phyloP scores from a whole-genome alignment of 2,888 invertebrate genomes.

The Synanthedon andrenaeformis region DNA sequence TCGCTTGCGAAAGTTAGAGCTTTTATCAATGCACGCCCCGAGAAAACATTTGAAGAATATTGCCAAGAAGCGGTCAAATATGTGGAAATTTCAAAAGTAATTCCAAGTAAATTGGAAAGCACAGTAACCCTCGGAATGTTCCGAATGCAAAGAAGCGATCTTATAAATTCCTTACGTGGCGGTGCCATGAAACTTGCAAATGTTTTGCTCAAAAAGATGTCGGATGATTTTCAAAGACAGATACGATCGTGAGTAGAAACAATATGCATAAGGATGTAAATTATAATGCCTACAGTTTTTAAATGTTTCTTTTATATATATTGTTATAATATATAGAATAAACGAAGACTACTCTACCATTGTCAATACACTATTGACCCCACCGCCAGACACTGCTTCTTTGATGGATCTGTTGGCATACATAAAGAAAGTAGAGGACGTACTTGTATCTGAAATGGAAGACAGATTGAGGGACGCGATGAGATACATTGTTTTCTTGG shows the following conservation, averaged over 20 bases:
- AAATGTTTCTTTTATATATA: too few species aligned
- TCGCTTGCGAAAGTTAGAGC: constrained; percentile 72
- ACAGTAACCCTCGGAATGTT: constrained; percentile 86
- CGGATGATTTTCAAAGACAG: constrained; percentile 81
- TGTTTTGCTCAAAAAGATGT: constrained; percentile 79
- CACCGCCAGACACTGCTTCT: constrained; percentile 86
- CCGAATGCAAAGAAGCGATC: constrained; percentile 83
- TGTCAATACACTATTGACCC: constrained; percentile 80
- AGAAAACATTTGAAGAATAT: constrained; percentile 74
- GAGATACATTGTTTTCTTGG: constrained; percentile 83
- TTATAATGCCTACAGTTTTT: too few species aligned
- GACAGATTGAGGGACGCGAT: constrained; percentile 76
- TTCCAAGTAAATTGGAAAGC: constrained; percentile 72
- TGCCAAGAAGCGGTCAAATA: constrained; percentile 72
- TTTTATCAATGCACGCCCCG: constrained; percentile 76
- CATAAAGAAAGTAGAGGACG: constrained; percentile 78
- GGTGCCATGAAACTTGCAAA: constrained; percentile 78
- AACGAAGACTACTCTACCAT: constrained; percentile 87
- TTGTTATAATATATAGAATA: constrained; percentile 64
- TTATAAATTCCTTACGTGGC: constrained; percentile 78
- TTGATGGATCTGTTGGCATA: constrained; percentile 86
- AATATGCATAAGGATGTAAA: background rate
- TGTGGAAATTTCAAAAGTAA: constrained; percentile 71
- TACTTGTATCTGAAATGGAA: constrained; percentile 79
- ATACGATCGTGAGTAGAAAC: constrained; percentile 76